A percentile compares a stretch with the other conserved stretches of the same genome.
Conservation (phyloP, 2,113 vertebrate genomes). For the Bos indicus region DNA sequence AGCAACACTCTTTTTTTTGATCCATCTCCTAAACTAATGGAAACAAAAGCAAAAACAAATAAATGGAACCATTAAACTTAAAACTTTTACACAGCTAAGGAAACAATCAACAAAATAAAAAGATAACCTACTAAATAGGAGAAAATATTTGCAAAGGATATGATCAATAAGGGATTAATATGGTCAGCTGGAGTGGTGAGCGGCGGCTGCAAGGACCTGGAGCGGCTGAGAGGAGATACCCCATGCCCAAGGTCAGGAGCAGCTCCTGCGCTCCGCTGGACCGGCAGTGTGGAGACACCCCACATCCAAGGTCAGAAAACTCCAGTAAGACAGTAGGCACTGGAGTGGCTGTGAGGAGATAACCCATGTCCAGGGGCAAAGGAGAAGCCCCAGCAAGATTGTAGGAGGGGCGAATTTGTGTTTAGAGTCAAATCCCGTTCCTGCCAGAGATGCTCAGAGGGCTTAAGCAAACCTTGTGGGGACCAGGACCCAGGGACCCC, state of each 20-base stretch:
- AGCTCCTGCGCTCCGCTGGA: rapidly evolving
- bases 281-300: neutral
- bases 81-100: neutral
- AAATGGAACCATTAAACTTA: neutral
- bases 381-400: neutral
- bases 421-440: neutral
- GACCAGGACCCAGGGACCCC: neutral
- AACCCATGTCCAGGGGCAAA: neutral
- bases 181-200: neutral
- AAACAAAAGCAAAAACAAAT: neutral
- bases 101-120: neutral
- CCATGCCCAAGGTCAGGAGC: neutral
- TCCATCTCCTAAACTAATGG: neutral
- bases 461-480: neutral
- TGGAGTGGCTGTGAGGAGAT: neutral
- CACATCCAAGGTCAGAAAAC: neutral
- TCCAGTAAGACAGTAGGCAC: neutral
- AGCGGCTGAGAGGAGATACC: rapidly evolving
- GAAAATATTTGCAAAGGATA: neutral
- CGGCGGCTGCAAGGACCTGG: rapidly evolving
- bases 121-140: neutral
- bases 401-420: rapidly evolving
- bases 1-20: neutral
- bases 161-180: neutral
- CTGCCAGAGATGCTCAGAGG: neutral